Evolutionary conservation across 2,113 vertebrate species (phyloP).

Genomic region (Pycnonotus jocosus): DNA sequence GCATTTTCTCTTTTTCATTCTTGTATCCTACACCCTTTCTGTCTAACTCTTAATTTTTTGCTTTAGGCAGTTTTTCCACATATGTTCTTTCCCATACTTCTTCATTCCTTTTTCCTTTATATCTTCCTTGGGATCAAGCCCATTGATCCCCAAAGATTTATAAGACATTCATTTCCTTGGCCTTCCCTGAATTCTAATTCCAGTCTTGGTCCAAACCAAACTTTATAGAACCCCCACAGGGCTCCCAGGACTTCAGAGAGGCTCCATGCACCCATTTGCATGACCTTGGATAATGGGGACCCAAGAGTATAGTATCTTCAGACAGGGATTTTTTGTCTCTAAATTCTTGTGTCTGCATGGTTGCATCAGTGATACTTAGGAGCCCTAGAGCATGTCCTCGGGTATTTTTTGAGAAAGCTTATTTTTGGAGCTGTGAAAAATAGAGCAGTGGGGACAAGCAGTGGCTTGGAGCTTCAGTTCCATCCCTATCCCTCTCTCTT

Average conservation of each 20-base stretch:
- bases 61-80: background rate
- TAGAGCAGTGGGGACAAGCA: background rate
- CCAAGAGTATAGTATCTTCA: background rate
- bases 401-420: background rate
- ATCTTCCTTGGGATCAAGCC: background rate
- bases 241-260: background rate
- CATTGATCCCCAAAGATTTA: background rate
- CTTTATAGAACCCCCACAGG: background rate
- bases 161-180: background rate
- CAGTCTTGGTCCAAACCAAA: background rate
- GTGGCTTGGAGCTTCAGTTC: background rate
- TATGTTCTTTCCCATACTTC: background rate
- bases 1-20: background rate
- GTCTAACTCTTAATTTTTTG: background rate
- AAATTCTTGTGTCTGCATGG: background rate
- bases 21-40: background rate
- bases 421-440: background rate
- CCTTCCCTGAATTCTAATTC: background rate
- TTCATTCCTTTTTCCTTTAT: background rate
- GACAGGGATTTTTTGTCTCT: background rate
- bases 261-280: fast-evolving
- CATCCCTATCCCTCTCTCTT: background rate
- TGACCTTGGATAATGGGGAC: background rate
- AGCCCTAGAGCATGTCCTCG: background rate
- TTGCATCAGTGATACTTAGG: background rate